These are phyloP conservation scores for Marcusenius ussheri DNA, from an alignment of 2,113 vertebrate species.

Conservation along the genomic window DNA sequence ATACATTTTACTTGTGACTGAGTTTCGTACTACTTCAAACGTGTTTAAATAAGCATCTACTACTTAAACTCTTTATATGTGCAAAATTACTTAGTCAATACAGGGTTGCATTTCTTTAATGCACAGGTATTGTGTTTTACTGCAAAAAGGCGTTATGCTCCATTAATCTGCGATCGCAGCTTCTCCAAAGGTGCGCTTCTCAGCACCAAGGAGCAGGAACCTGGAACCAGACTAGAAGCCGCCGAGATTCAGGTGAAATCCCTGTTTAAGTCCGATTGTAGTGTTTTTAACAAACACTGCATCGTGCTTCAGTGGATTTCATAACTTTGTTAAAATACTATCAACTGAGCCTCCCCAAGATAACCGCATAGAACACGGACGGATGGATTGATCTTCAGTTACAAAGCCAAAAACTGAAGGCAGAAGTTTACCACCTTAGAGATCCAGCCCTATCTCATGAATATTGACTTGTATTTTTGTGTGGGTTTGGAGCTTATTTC, in stretches of 20 bases:
- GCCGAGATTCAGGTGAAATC: neutral
- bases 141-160: neutral
- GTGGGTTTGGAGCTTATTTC: neutral
- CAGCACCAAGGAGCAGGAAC: neutral
- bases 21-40: neutral
- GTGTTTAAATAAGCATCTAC: neutral
- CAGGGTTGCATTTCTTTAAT: neutral
- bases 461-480: neutral
- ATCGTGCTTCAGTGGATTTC: neutral
- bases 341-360: neutral
- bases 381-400: neutral
- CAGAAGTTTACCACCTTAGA: neutral
- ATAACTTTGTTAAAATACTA: neutral
- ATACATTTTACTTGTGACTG: neutral
- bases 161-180: neutral
- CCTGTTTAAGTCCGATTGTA: neutral
- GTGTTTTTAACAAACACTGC: neutral
- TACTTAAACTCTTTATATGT: neutral
- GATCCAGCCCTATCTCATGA: neutral
- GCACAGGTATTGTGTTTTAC: neutral
- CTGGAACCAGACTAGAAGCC: neutral
- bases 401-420: neutral
- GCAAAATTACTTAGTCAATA: neutral
- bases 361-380: neutral
- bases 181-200: neutral